Evolutionary conservation across 2,888 invertebrate species (phyloP), one percentile per base, ranked within the genome.

Genomic region (Xestia ashworthii): DNA sequence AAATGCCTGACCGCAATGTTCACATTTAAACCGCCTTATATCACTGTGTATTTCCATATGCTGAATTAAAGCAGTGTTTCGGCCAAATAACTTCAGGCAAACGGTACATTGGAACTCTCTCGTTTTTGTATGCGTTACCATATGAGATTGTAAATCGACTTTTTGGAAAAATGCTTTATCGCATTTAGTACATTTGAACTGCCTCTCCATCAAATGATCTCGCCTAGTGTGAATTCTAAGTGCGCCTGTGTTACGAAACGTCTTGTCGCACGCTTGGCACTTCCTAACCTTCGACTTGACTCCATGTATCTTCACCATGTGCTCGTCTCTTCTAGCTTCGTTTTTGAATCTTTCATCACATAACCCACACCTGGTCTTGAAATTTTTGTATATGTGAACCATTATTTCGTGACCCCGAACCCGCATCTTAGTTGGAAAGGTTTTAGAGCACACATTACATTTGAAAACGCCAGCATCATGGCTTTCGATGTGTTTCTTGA

Each of bases 191-290:
- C 91, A 91, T 46, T 86, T 81, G n/a, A 87, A 82, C 0, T 74
- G 76, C 71, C 85, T 82, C 41, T 90, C 85, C 86, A 89, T 80
- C n/a, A 90, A 75, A 79, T 95, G 95, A 53, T 91, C 93, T 0
- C 89, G 89, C 68, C 95, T 92, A 25, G 94, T 95, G 66, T 97
- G 97, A 0, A 93, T 90, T 2, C 93, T 95, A 12, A 97, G 87
- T 22, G 95, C 91, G 41, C 94, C 91, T 62, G 96, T 95, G 76
- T 95, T 95, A 12, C 93, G 92, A 80, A 96, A 97, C 0, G 91
- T 92, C 78, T 94, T 96, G 1, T 94, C 94, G 70, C 92, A 92
- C 0, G 90, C 89, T 0, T 84, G 77, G 44, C 92, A 92, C 48
- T 87, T 87, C 8, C 0, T 84, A 66, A 11, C 78, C 6, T 71